Conservation (phyloP, 2,888 invertebrate species). For the Arctia plantaginis region DNA sequence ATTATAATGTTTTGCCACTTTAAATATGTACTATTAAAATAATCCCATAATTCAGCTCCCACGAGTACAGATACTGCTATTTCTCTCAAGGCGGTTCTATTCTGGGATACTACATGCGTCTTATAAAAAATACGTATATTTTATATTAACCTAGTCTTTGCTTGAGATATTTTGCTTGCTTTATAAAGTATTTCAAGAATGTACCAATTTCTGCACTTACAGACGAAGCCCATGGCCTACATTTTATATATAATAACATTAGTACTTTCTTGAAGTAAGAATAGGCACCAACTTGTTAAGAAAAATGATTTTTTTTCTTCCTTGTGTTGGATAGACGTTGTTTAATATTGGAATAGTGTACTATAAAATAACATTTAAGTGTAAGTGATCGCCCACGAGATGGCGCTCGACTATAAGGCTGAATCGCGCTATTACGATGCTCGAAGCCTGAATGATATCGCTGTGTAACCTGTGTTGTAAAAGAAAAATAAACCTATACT, state of each 20-base stretch:
- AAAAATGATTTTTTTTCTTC: too few species aligned
- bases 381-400: too few species aligned
- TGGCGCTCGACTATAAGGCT: too few species aligned
- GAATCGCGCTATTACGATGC: too few species aligned
- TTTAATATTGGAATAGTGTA: too few species aligned
- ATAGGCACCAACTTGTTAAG: not conserved
- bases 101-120: slow-evolving; percentile 6
- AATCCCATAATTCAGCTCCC: slow-evolving; percentile 19
- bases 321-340: too few species aligned
- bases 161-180: not conserved
- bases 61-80: slow-evolving; percentile 22
- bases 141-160: slow-evolving; percentile 3
- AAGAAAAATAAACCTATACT: too few species aligned
- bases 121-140: slow-evolving; percentile 13
- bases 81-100: slow-evolving; percentile 23
- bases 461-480: too few species aligned
- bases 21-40: slow-evolving; percentile 8
- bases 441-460: too few species aligned
- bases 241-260: not conserved
- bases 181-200: slow-evolving; percentile 7
- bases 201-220: slow-evolving; percentile 1
- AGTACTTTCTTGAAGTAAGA: not conserved
- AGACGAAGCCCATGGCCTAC: not conserved
- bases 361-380: too few species aligned
- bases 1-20: not conserved